These are phyloP conservation scores for Mylabris phalerata DNA, from an alignment of 1,140 invertebrate genomes.

Conservation along the genomic window DNA sequence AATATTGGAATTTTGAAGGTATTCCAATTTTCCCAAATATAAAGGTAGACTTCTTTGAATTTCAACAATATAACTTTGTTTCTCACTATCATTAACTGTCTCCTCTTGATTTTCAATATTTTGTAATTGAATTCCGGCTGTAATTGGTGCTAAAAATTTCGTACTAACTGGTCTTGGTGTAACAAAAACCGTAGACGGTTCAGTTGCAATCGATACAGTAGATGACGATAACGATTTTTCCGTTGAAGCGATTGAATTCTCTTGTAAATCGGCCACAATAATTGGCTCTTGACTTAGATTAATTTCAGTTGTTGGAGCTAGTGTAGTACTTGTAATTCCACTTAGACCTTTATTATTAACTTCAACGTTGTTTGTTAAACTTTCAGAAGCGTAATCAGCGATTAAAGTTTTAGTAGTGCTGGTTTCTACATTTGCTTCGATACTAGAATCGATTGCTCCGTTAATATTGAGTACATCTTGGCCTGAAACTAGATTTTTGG, in stretches of 20 bases:
- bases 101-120: slow-evolving; percentile 37
- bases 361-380: not conserved
- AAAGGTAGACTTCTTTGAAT: slow-evolving; percentile 52
- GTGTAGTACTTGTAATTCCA: not conserved
- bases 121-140: slow-evolving; percentile 46
- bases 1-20: slow-evolving; percentile 35
- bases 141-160: slow-evolving; percentile 49
- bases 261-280: slow-evolving; percentile 38
- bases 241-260: slow-evolving; percentile 3
- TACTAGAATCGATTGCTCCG: slow-evolving; percentile 35
- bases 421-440: slow-evolving; percentile 10
- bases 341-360: not conserved
- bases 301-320: not conserved
- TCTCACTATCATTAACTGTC: slow-evolving; percentile 11
- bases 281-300: slow-evolving; percentile 35
- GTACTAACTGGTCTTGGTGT: slow-evolving; percentile 45
- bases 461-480: slow-evolving; percentile 51
- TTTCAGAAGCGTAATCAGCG: not conserved
- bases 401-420: slow-evolving; percentile 2
- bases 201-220: slow-evolving; percentile 27
- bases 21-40: slow-evolving; percentile 44
- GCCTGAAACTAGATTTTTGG: slow-evolving; percentile 49
- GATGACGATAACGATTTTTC: not conserved
- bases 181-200: slow-evolving; percentile 42
- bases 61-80: slow-evolving; percentile 48